Conservation (phyloP, 2,113 vertebrate genomes). For the Orthonyx spaldingii region DNA sequence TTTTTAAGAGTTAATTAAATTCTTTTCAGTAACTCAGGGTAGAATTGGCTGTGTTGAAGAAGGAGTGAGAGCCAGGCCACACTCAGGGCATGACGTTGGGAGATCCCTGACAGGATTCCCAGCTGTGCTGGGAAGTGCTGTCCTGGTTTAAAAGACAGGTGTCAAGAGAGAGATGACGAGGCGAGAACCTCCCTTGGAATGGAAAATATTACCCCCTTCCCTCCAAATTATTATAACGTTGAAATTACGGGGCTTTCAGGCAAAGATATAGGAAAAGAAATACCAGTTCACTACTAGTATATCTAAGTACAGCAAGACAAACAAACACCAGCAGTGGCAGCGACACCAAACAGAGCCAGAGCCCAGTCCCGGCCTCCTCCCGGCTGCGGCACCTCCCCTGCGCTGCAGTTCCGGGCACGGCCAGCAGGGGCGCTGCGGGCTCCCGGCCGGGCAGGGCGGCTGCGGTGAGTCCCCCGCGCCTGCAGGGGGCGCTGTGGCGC, state of each 20-base stretch:
- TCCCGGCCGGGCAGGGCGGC: not conserved
- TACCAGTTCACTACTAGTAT: not conserved
- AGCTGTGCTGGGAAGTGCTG: too few species aligned
- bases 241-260: fast-evolving
- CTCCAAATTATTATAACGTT: not conserved
- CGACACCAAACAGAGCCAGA: too few species aligned
- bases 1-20: not conserved
- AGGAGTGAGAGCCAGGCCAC: not conserved
- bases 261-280: not conserved
- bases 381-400: not conserved
- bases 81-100: fast-evolving
- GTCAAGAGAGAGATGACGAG: too few species aligned
- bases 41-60: not conserved
- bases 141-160: not conserved
- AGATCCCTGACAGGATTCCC: not conserved
- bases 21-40: not conserved
- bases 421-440: not conserved
- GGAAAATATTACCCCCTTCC: not conserved
- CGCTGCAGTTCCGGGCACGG: not conserved
- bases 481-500: not conserved
- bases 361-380: not conserved
- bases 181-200: not conserved
- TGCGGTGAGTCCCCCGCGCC: not conserved
- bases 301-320: not conserved
- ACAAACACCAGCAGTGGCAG: not conserved